A percentile compares a stretch with the other conserved stretches of the same genome.
Conservation (phyloP, 2,797 vertebrate genomes). For the Selene dorsalis region DNA sequence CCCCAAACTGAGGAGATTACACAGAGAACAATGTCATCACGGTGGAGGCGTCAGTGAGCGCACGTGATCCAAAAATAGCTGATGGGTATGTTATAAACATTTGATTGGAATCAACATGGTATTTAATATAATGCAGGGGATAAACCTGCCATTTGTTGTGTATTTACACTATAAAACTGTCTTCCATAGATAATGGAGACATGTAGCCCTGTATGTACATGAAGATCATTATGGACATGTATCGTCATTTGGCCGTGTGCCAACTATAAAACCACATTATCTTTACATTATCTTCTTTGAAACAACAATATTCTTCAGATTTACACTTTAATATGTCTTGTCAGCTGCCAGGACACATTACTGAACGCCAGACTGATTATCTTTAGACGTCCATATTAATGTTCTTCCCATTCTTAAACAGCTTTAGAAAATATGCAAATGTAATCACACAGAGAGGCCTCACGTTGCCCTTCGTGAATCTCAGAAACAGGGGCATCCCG, state of each 20-base stretch:
- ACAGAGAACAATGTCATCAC: conserved; percentile 68
- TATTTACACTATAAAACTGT: conserved; percentile 29
- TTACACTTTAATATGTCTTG: conserved; percentile 17
- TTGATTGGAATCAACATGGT: conserved; percentile 52
- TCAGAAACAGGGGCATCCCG: conserved; percentile 24
- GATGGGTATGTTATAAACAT: conserved; percentile 45
- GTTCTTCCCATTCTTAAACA: conserved; percentile 17
- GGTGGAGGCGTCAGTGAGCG: conserved; percentile 50
- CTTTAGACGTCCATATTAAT: conserved; percentile 10
- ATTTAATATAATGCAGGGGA: conserved; percentile 51
- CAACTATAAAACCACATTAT: not conserved
- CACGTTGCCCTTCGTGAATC: conserved; percentile 30
- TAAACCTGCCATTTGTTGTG: conserved; percentile 53
- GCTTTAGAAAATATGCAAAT: conserved; percentile 63
- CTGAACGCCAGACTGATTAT: conserved; percentile 10
- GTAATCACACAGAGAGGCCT: conserved; percentile 47
- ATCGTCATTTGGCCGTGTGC: not conserved
- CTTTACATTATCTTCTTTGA: not conserved
- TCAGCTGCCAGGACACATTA: not conserved
- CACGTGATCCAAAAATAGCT: conserved; percentile 64
- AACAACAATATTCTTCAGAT: conserved; percentile 17
- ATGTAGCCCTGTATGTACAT: not conserved
- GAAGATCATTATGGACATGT: not conserved
- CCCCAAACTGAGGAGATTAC: conserved; percentile 67
- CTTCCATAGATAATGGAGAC: not conserved